Evolutionary conservation across 2,113 vertebrate species (phyloP), one percentile per base, ranked within the genome.

Genomic region (Hypomesus transpacificus): DNA sequence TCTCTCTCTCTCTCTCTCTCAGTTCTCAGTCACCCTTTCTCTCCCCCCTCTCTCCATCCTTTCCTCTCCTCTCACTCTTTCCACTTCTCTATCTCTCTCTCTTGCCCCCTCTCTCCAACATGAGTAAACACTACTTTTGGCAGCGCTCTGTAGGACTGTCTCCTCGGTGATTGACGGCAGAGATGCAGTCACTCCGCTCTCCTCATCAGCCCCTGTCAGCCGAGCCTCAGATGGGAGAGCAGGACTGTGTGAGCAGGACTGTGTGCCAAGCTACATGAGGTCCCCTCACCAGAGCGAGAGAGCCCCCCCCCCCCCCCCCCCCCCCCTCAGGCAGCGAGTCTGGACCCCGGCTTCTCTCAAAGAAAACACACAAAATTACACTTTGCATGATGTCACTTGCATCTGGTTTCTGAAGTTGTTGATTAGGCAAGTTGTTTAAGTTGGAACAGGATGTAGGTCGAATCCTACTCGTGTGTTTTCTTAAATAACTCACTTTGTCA

Each of bases 371-470:
- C 71, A 71, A 77, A 59, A 50, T 77, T 68, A 3, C 72, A 76
- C 31, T 71, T 63, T 56, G 70, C 66, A 86, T 89, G 86, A 90
- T 83, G 83, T 91, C 84, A 90, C 84, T 68, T 1, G 0, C 74
- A 81, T 86, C 83, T 87, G 80, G 77, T 78, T 56, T n/a, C 63
- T 73, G 64, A 84, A 80, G n/a, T 26, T 6, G 74, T 69, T 58
- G 67, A 80, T 81, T 82, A 74, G 74, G 69, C 58, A 86, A 78
- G 69, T 28, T 75, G 70, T 82, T 81, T 28, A 0, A 54, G 46
- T 71, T 86, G 82, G 83, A 70, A 70, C 26, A 16, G 14, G 58
- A 84, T 84, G 34, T 86, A 74, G 83, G 86, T 81, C 76, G 79
- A 76, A 73, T 78, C 65, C 68, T 62, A 56, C 54, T 26, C 53